These are phyloP conservation scores for Allacma fusca DNA, from an alignment of 2,888 invertebrate genomes.

Conservation along the genomic window DNA sequence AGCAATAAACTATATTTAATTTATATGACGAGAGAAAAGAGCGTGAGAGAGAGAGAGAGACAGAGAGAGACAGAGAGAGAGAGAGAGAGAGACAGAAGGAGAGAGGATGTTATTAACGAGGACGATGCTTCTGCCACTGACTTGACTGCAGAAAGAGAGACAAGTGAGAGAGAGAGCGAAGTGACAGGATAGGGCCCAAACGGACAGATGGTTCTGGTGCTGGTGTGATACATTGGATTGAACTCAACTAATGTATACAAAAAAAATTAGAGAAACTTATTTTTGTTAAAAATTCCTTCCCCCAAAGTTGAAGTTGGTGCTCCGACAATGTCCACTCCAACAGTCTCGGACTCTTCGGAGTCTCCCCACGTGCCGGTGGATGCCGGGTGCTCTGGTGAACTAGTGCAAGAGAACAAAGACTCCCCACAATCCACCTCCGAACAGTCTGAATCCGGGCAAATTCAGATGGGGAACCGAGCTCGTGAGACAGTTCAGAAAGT, in stretches of 20 bases:
- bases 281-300: not conserved
- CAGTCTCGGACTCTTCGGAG: conserved; percentile 18
- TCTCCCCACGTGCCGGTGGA: conserved; percentile 11
- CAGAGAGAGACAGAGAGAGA: conserved; percentile 20
- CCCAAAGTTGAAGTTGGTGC: conserved; percentile 31
- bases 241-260: conserved; percentile 9
- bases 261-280: conserved; percentile 26
- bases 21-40: conserved; percentile 3
- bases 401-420: conserved; percentile 13
- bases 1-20: conserved; percentile 4
- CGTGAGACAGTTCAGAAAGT: conserved; percentile 61
- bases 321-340: conserved; percentile 32
- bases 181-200: not conserved
- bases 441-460: conserved; percentile 26
- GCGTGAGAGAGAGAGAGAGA: no score
- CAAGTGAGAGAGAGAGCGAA: conserved; percentile 29
- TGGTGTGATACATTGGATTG: conserved; percentile 32
- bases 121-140: conserved; percentile 11
- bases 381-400: not conserved
- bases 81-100: no score
- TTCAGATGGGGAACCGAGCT: conserved; percentile 49
- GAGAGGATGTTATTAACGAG: conserved; percentile 14
- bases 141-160: not conserved
- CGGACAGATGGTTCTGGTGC: conserved; percentile 45
- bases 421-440: not conserved